Conservation (phyloP, 2,797 vertebrate genomes). For the Xerus rutilus region DNA sequence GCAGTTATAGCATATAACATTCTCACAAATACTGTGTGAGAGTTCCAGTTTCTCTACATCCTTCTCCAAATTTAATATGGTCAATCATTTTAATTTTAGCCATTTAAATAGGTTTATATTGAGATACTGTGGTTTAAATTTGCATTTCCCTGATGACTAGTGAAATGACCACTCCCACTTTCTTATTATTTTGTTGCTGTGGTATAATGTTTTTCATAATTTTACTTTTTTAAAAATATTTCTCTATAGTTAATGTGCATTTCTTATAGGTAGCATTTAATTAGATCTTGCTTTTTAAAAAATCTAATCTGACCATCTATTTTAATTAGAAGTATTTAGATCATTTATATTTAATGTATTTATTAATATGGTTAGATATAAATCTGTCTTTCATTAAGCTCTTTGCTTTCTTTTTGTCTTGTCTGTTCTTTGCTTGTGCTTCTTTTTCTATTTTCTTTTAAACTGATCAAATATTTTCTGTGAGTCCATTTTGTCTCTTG, state of each 20-base stretch:
- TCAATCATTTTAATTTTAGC: not conserved
- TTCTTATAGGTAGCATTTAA: conserved; percentile 15
- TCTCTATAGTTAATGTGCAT: conserved; percentile 22
- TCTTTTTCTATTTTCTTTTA: conserved; percentile 43
- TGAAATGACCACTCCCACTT: not conserved
- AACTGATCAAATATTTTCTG: not conserved
- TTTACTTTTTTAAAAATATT: conserved; percentile 7
- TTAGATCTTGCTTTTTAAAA: not conserved
- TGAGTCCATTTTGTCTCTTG: not conserved
- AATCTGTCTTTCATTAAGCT: conserved; percentile 47
- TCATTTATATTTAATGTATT: conserved; percentile 35
- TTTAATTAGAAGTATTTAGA: conserved; percentile 56
- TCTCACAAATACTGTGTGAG: not conserved
- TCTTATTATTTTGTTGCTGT: not conserved
- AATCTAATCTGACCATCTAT: not conserved
- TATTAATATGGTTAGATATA: conserved; percentile 54
- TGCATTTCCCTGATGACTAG: not conserved
- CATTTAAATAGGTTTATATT: not conserved
- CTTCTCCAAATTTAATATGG: not conserved
- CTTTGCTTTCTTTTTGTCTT: conserved; percentile 24
- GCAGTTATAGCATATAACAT: not conserved
- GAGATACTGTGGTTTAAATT: not conserved
- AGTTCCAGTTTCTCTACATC: not conserved
- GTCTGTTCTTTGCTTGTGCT: conserved; percentile 45
- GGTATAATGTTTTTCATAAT: not conserved